Conservation (phyloP, 2,797 vertebrate species). For the Lacerta bilineata region DNA sequence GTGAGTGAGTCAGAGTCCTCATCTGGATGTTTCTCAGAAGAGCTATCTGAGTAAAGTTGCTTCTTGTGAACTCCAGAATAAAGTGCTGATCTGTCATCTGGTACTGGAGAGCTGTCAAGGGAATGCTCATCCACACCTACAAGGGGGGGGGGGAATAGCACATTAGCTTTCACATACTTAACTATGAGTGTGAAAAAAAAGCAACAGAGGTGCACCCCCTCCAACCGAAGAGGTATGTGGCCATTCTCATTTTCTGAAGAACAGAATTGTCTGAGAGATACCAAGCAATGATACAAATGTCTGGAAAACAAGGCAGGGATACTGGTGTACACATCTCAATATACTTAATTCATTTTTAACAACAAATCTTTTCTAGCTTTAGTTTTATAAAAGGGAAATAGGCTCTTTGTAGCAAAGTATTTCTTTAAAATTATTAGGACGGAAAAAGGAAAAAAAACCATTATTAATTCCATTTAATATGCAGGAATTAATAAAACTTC, state of each 20-base stretch:
- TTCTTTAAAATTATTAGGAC: conserved; percentile 25
- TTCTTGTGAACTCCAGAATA: conserved; percentile 96
- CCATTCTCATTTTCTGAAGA: not conserved
- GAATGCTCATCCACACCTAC: conserved; percentile 85
- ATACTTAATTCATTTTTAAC: conserved; percentile 47
- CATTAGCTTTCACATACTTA: not conserved
- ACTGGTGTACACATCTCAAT: conserved; percentile 56
- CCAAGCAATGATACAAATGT: conserved; percentile 59
- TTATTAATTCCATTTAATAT: conserved; percentile 35
- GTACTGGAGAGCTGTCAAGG: conserved; percentile 83
- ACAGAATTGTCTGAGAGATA: conserved; percentile 33
- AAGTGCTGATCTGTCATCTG: conserved; percentile 90
- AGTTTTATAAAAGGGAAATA: conserved; percentile 45
- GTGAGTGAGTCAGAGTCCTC: conserved; percentile 89
- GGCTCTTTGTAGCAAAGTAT: conserved; percentile 58
- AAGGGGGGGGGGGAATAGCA: conserved; percentile 53
- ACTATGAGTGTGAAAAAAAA: not conserved
- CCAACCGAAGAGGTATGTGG: conserved; percentile 37
- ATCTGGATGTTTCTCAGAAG: conserved; percentile 88
- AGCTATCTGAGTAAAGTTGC: conserved; percentile 83
- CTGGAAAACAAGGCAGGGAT: conserved; percentile 68
- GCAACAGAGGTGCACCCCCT: not conserved
- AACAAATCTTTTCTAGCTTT: conserved; percentile 52
- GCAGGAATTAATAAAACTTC: conserved; percentile 34
- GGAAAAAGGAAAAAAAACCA: conserved; percentile 47